Base-by-base conservation (phyloP, 1,140 invertebrate genomes). In the Tribolium castaneum region DNA sequence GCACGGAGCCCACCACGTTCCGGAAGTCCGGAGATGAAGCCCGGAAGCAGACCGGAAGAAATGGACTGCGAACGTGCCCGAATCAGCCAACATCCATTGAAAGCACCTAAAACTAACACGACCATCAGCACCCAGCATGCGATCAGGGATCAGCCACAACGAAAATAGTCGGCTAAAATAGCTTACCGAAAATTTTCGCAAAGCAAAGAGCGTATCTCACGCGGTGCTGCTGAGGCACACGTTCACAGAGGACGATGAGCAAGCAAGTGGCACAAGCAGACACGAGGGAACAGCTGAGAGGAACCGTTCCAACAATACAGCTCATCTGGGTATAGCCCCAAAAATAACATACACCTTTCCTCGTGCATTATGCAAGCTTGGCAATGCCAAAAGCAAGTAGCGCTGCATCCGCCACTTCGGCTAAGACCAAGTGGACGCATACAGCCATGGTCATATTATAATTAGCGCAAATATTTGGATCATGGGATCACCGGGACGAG, bases 1-100 rank as follows among this genome's bases (percentile, higher is more conserved):
- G 95, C 94, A 97, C 95, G 95, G 91, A 93, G 92, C 92, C 81
- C 70, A 76, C 79, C 74, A 75, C 80, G 82, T 72, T 62, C 62
- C 73, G 71, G 70, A 66, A 39, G 52, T 75, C 70, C 70, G 70
- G 74, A 75, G 74, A 70, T 70, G 70, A 54, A 79, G 66, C 2
- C 25, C 13, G 72, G 59, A 75, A 76, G 73, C 22, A 34, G 34
- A 72, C 52, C 50, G 22, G 70, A 72, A 72, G 70, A 54, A 35
- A 72, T n/a, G 45, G 70, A 72, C 70, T 25, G 51, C 70, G n/a
- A 54, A 49, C 45, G 9, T 22, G 52, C 52, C 16, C 52, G 52
- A 30, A 35, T 19, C 54, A 78, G 49, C 22, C 76, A 62, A 75
- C 51, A 79, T 76, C 76, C 74, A 77, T 54, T 75, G 76, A 80